phyloP scores from a whole-genome alignment of 1,140 invertebrate species.

The Papilio xuthus region DNA sequence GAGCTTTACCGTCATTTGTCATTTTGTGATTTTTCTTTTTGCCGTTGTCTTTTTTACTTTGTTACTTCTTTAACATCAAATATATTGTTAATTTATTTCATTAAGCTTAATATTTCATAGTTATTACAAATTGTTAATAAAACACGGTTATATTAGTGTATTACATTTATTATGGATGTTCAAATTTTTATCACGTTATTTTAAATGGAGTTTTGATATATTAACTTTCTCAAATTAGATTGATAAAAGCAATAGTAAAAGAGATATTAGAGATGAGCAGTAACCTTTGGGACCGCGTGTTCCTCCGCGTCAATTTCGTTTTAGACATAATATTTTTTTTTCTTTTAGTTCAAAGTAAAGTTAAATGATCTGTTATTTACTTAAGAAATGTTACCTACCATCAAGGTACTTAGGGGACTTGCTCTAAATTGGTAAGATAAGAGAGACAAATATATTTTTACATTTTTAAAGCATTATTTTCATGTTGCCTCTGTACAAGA shows the following conservation, averaged over 20 bases:
- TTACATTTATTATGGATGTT: background rate
- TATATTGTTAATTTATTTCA: too few species aligned
- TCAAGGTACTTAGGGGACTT: conserved; percentile 13
- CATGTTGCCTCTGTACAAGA: conserved; percentile 6
- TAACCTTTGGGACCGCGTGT: background rate
- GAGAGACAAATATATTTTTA: conserved; percentile 5
- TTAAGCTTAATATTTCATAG: too few species aligned
- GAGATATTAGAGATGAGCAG: background rate
- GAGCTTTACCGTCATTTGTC: too few species aligned
- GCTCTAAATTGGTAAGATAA: conserved; percentile 23
- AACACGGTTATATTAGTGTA: too few species aligned
- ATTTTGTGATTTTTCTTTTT: too few species aligned
- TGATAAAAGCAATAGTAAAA: background rate
- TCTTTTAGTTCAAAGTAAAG: background rate
- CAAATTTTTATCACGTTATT: background rate
- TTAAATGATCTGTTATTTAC: background rate
- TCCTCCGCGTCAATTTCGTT: background rate
- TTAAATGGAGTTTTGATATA: background rate
- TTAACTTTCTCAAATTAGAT: background rate
- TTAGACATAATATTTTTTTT: background rate
- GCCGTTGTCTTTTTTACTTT: too few species aligned
- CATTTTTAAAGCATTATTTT: conserved; percentile 24
- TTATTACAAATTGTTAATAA: too few species aligned
- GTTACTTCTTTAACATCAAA: too few species aligned
- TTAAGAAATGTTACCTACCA: background rate